phyloP scores from a whole-genome alignment of 2,113 vertebrate species.

The Pygoscelis adeliae region DNA sequence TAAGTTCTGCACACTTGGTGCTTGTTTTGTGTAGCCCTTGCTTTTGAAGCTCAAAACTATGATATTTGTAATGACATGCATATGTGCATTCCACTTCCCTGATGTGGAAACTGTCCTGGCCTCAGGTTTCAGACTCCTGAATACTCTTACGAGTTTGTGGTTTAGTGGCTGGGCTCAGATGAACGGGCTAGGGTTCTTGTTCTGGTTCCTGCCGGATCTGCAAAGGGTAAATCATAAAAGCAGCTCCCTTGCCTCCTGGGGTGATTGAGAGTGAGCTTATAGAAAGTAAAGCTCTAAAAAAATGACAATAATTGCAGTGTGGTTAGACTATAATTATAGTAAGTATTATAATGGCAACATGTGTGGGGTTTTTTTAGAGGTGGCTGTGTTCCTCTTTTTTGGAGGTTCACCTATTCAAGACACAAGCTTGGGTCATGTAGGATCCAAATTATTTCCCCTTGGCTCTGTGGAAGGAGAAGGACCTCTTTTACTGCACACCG shows the following conservation, averaged over 20 bases:
- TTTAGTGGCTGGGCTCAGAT: neutral
- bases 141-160: neutral
- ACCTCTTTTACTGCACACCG: neutral
- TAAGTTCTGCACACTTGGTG: neutral
- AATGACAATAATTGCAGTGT: neutral
- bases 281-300: neutral
- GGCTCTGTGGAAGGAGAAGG: neutral
- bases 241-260: neutral
- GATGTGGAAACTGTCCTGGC: neutral
- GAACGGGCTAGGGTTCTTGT: neutral
- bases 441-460: neutral
- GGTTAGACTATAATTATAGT: neutral
- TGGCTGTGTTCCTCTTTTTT: neutral
- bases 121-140: neutral
- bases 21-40: rapidly evolving
- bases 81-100: neutral
- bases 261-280: neutral
- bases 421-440: neutral
- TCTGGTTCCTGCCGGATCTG: neutral
- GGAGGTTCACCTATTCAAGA: neutral
- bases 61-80: rapidly evolving
- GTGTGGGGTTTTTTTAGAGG: neutral
- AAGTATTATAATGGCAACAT: neutral
- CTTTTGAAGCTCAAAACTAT: neutral
- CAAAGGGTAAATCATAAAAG: neutral